These are phyloP conservation scores for Aphaenogaster floridana DNA, from an alignment of 1,140 invertebrate species.

Conservation along the genomic window DNA sequence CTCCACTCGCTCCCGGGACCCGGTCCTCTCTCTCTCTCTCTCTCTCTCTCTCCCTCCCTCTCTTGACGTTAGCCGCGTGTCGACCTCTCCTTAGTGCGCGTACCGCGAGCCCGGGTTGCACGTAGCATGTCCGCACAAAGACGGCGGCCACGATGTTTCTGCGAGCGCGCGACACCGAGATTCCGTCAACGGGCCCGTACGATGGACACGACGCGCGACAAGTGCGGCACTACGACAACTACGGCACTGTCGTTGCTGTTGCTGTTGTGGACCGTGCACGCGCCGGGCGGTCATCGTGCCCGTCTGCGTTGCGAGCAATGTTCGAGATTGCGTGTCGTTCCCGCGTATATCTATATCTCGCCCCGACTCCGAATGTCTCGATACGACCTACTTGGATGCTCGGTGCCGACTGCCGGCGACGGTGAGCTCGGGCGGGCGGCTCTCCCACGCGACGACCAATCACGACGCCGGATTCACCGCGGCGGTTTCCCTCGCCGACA, in stretches of 20 bases:
- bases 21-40: not conserved
- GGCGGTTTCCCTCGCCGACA: slow-evolving; percentile 74
- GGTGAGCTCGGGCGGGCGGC: slow-evolving; percentile 83
- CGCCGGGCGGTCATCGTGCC: slow-evolving; percentile 77
- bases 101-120: slow-evolving; percentile 66
- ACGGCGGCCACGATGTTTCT: slow-evolving; percentile 70
- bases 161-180: slow-evolving; percentile 64
- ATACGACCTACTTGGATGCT: slow-evolving; percentile 81
- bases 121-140: slow-evolving; percentile 68
- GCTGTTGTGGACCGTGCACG: slow-evolving; percentile 72
- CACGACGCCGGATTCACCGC: slow-evolving; percentile 78
- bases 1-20: slow-evolving; percentile 1
- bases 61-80: slow-evolving; percentile 20
- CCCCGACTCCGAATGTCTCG: slow-evolving; percentile 66
- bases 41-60: slow-evolving; percentile 54
- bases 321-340: slow-evolving; percentile 66
- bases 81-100: slow-evolving; percentile 66
- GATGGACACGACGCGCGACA: slow-evolving; percentile 52
- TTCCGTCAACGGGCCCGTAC: slow-evolving; percentile 58
- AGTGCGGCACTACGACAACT: slow-evolving; percentile 64
- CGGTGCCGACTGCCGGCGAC: slow-evolving; percentile 83
- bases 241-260: slow-evolving; percentile 63
- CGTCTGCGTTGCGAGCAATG: slow-evolving; percentile 45
- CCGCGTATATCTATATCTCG: slow-evolving; percentile 55
- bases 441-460: slow-evolving; percentile 86